These are phyloP conservation scores for Diacarnus erythraeanus DNA, from an alignment of 37 sponge, comb jelly and placozoan genomes.

Conservation along the genomic window DNA sequence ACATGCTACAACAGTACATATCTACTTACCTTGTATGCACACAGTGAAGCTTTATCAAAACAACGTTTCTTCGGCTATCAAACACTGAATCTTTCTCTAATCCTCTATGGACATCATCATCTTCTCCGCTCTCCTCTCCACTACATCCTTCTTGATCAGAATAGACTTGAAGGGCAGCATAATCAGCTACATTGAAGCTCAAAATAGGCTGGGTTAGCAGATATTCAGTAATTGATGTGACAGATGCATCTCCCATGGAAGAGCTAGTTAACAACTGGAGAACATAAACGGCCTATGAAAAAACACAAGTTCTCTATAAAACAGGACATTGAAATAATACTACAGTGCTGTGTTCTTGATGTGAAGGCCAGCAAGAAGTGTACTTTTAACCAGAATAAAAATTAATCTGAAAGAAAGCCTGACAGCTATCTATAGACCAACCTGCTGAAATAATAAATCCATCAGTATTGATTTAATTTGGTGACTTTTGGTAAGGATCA, in stretches of 20 bases:
- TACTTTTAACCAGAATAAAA: too few species aligned
- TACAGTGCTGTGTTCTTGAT: too few species aligned
- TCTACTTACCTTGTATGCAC: conserved; percentile 70
- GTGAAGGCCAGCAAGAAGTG: too few species aligned
- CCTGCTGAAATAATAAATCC: too few species aligned
- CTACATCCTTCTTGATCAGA: neutral
- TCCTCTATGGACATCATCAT: neutral
- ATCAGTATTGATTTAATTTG: too few species aligned
- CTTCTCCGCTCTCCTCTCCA: conserved; percentile 40
- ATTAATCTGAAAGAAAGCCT: too few species aligned
- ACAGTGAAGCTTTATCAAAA: conserved; percentile 54
- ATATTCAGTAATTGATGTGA: conserved; percentile 76
- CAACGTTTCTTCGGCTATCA: conserved; percentile 50
- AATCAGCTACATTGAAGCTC: conserved; percentile 67
- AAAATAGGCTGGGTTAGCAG: conserved; percentile 78
- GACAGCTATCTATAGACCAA: too few species aligned
- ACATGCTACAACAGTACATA: neutral
- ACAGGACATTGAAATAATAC: too few species aligned
- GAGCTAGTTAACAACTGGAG: conserved; percentile 61
- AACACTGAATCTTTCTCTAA: neutral
- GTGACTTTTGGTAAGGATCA: too few species aligned
- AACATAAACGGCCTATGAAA: conserved; percentile 62
- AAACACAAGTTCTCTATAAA: too few species aligned
- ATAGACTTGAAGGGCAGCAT: neutral
- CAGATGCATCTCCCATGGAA: conserved; percentile 47